Percentiles rank a stretch among this genome's conserved stretches.
phyloP scores from a whole-genome alignment of 2,797 vertebrate genomes.

The Eulemur albifrons region DNA sequence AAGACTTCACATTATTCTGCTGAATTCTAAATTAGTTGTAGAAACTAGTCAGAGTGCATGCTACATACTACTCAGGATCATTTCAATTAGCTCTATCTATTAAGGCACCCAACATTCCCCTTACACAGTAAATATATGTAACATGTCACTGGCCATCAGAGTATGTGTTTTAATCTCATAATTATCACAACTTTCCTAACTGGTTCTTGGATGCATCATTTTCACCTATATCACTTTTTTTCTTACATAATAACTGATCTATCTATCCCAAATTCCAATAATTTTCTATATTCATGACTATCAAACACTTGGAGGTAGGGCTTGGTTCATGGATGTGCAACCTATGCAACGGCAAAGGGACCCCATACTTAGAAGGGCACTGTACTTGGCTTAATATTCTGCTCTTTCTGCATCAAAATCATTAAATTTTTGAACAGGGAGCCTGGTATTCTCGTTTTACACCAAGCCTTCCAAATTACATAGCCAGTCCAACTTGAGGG shows the following conservation, averaged over 20 bases:
- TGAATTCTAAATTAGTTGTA: constrained; percentile 88
- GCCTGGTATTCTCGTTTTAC: neutral
- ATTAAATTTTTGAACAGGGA: neutral
- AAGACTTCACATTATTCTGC: constrained; percentile 88
- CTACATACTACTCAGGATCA: constrained; percentile 82
- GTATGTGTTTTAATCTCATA: constrained; percentile 62
- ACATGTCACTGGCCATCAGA: constrained; percentile 38
- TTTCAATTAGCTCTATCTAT: constrained; percentile 86
- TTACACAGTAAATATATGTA: constrained; percentile 78
- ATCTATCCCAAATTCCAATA: neutral
- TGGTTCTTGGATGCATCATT: constrained; percentile 40
- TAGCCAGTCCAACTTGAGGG: neutral
- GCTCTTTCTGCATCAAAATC: neutral
- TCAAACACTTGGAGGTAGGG: neutral
- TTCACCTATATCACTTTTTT: neutral
- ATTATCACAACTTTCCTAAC: constrained; percentile 51
- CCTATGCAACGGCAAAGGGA: neutral
- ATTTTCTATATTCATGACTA: neutral
- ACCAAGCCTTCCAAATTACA: neutral
- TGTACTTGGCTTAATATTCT: neutral
- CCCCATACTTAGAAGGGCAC: neutral
- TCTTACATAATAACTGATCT: neutral
- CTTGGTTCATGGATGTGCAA: neutral
- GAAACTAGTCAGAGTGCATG: constrained; percentile 83
- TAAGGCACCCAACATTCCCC: constrained; percentile 75